These are phyloP conservation scores for Chelidonichthys spinosus DNA, from an alignment of 2,797 vertebrate genomes.

Conservation along the genomic window DNA sequence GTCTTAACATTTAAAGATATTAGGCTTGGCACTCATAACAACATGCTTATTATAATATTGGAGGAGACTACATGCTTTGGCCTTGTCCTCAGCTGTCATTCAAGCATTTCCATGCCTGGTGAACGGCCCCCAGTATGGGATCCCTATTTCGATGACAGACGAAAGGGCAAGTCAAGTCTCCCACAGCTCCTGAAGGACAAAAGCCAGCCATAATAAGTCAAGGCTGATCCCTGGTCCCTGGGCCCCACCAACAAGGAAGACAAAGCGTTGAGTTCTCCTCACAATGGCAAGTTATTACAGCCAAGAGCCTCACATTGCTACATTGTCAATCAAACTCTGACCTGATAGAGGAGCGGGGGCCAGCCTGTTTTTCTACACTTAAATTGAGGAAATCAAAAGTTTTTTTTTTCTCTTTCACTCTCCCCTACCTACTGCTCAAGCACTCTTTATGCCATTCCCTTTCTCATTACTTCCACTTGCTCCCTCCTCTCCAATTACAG, in stretches of 20 bases:
- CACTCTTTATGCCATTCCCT: constrained; percentile 64
- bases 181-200: constrained; percentile 79
- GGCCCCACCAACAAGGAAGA: constrained; percentile 74
- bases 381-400: constrained; percentile 84
- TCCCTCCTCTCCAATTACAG: constrained; percentile 83
- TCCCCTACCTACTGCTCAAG: constrained; percentile 71
- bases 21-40: background rate
- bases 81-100: constrained; percentile 61
- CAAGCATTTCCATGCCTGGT: constrained; percentile 57
- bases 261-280: constrained; percentile 72
- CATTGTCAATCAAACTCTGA: constrained; percentile 81
- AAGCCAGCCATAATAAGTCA: constrained; percentile 82
- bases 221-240: constrained; percentile 70
- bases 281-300: constrained; percentile 83
- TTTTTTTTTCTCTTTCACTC: constrained; percentile 73
- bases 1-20: background rate
- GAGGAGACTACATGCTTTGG: constrained; percentile 28
- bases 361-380: constrained; percentile 80
- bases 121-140: constrained; percentile 66
- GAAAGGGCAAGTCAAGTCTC: constrained; percentile 79
- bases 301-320: constrained; percentile 74
- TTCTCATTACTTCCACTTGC: constrained; percentile 83
- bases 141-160: constrained; percentile 74
- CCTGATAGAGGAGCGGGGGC: constrained; percentile 58
- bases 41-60: constrained; percentile 24